Conservation (phyloP, 2,113 vertebrate species). For the Tringa solitaria region DNA sequence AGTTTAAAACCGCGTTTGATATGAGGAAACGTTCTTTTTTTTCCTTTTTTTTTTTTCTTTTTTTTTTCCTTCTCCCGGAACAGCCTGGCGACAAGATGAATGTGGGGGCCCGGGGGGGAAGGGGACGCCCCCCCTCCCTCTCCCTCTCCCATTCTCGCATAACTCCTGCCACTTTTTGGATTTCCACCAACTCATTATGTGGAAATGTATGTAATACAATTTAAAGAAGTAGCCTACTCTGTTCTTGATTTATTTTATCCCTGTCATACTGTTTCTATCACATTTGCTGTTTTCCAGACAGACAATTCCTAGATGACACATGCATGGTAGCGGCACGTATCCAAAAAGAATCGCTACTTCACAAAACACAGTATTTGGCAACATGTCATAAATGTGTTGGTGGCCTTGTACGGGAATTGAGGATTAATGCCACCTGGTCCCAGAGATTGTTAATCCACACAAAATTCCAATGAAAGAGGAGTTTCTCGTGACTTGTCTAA, state of each 20-base stretch:
- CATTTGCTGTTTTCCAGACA: slow-evolving; percentile 10
- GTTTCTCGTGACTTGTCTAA: background rate
- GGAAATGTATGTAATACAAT: background rate
- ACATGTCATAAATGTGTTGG: background rate
- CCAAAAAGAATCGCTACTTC: background rate
- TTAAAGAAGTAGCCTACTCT: background rate
- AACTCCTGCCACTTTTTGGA: background rate
- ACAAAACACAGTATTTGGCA: background rate
- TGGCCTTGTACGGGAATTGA: background rate
- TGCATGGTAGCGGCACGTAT: background rate
- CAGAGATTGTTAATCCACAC: background rate
- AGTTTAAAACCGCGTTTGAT: no score
- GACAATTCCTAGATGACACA: background rate
- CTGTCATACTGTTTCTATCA: background rate
- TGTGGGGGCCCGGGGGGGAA: no score
- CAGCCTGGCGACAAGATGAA: no score
- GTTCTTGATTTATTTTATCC: background rate
- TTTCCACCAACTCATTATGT: background rate
- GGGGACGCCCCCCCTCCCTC: background rate
- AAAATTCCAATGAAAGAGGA: background rate
- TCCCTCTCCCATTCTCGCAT: background rate
- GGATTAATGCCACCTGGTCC: slow-evolving; percentile 12
- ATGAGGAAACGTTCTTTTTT: no score
- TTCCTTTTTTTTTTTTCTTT: no score
- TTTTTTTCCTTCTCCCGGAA: no score